Conservation (phyloP, 2,888 invertebrate species). For the Baccha elongata region DNA sequence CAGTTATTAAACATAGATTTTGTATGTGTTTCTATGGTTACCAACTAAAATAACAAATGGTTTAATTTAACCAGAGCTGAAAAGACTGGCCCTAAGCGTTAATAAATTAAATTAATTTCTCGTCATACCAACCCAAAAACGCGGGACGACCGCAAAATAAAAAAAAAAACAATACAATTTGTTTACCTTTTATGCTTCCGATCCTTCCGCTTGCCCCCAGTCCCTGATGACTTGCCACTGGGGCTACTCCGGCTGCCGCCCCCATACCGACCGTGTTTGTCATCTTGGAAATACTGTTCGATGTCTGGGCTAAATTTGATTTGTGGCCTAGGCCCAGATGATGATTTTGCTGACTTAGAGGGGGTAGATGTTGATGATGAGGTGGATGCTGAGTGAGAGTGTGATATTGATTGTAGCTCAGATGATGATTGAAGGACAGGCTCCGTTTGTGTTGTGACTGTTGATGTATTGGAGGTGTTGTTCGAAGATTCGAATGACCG, state of each 20-base stretch:
- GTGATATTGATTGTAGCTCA: conserved; percentile 86
- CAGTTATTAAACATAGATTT: too few relatives aligned
- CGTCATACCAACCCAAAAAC: too few relatives aligned
- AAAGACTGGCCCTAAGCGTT: too few relatives aligned
- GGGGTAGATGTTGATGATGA: conserved; percentile 83
- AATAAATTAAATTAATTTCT: too few relatives aligned
- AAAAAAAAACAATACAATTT: too few relatives aligned
- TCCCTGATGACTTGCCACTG: conserved; percentile 75
- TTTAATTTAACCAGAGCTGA: too few relatives aligned
- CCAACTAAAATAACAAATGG: too few relatives aligned
- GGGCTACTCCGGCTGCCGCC: conserved; percentile 75
- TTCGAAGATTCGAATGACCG: conserved; percentile 80
- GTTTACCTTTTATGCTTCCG: conserved; percentile 84
- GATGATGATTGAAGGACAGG: conserved; percentile 88
- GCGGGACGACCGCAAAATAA: too few relatives aligned
- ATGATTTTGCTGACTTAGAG: conserved; percentile 85
- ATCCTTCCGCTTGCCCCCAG: conserved; percentile 84
- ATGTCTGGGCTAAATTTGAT: conserved; percentile 83
- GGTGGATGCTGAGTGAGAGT: conserved; percentile 83
- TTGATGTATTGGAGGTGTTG: conserved; percentile 83
- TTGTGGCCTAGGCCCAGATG: conserved; percentile 82
- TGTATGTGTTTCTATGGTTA: too few relatives aligned
- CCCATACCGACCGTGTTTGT: conserved; percentile 77
- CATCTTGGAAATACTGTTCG: conserved; percentile 85
- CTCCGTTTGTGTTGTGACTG: conserved; percentile 87